Base-by-base conservation (phyloP, 2,888 invertebrate genomes). In the Andrena praecox region DNA sequence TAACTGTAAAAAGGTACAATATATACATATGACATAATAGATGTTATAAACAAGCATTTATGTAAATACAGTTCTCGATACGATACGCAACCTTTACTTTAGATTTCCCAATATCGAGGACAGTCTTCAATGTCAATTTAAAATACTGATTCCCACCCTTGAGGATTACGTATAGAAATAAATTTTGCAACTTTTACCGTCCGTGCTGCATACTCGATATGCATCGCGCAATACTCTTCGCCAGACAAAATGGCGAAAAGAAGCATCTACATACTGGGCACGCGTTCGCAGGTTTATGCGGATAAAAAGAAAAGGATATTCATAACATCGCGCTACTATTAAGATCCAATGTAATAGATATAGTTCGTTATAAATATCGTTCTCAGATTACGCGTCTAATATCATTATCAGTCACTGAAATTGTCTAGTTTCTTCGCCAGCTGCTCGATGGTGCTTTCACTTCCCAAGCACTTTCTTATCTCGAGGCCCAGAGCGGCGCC, bases 401-500 rank as follows among this genome's bases (percentile, higher is more conserved):
- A 31, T 63, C 35, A 50, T 54, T 62, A 54, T 75, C 50, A 81
- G 52, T 76, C 31, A 0, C 52, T 42, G 33, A 66, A 69, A 24
- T 20, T 29, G 8, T 82, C 48, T n/a, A 56, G 29, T 8, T 82
- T 59, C 4, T 68, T 56, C 20, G 69, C 42, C 8, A 35, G 12
- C 5, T 50, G 48, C 12, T 68, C 50, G 6, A 1, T 33, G 8
- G 2, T 33, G 8, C 0, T 16, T 27, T 69, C 50, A 35, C 3
- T 20, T 62, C 29, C 27, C 29, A 87, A 54, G 48, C 86, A 87
- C 54, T 87, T 96, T 84, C 94, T 94, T 71, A 98, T 96, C 94
- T 98, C 97, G 85, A 95, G 94, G 0, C 98, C 98, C 69, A 98
- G 94, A 0, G 97, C 97, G 69, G 95, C 95, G 8, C 97, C 97